Conservation (phyloP, 1,140 invertebrate species). For the Parapsyche elsis region DNA sequence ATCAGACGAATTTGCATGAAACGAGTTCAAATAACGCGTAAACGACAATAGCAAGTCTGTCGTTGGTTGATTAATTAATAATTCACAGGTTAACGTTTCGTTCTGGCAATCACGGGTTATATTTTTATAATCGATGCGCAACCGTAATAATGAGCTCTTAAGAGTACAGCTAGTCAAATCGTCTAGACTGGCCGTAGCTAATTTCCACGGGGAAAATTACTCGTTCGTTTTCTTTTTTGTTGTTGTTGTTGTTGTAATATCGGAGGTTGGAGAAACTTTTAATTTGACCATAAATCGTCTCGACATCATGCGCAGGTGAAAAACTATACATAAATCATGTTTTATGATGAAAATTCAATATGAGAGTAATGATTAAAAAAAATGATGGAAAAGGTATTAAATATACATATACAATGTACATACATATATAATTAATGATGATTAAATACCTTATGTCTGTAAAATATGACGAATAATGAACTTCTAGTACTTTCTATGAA, state of each 20-base stretch:
- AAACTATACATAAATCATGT: too few species aligned
- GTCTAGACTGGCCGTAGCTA: not conserved
- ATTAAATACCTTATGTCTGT: too few species aligned
- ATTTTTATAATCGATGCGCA: not conserved
- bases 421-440: not conserved
- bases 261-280: not conserved
- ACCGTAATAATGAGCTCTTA: not conserved
- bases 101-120: not conserved
- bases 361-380: too few species aligned
- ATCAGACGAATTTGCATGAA: conserved; percentile 42
- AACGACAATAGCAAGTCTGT: not conserved
- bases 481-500: too few species aligned
- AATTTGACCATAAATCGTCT: not conserved
- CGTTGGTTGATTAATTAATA: not conserved
- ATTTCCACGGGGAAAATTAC: not conserved
- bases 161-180: too few species aligned
- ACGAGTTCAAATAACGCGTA: not conserved
- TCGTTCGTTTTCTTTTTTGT: not conserved
- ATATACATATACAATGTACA: not conserved
- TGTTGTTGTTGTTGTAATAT: too few species aligned
- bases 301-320: not conserved
- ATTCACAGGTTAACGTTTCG: conserved; percentile 4
- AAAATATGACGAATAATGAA: too few species aligned
- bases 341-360: not conserved
- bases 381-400: not conserved